A percentile compares a stretch with the other conserved stretches of the same genome.
These are phyloP conservation scores for Trachurus trachurus DNA, from an alignment of 2,797 vertebrate species.

Conservation along the genomic window DNA sequence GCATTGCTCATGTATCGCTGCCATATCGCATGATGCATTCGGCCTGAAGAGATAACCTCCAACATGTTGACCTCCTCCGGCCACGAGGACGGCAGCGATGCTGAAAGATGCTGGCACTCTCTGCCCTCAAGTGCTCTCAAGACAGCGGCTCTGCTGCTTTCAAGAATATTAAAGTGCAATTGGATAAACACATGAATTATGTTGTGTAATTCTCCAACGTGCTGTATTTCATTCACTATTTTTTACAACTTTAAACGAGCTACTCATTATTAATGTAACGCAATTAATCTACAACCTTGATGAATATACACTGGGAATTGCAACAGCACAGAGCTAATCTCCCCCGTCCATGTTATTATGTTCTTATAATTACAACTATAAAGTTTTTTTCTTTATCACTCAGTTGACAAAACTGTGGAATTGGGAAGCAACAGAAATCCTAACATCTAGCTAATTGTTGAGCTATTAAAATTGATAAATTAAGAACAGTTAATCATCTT, in stretches of 20 bases:
- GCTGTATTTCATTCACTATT: constrained; percentile 8
- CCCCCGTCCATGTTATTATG: neutral
- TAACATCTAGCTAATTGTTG: constrained; percentile 11
- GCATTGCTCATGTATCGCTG: constrained; percentile 63
- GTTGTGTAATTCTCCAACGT: neutral
- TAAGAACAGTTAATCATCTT: neutral
- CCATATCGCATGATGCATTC: constrained; percentile 59
- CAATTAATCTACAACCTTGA: constrained; percentile 1
- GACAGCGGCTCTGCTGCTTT: constrained; percentile 29
- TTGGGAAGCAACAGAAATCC: neutral
- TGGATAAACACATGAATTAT: constrained; percentile 42
- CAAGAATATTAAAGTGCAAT: constrained; percentile 29
- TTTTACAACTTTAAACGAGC: constrained; percentile 21
- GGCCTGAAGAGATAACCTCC: constrained; percentile 58
- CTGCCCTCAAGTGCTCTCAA: constrained; percentile 35
- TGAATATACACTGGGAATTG: constrained; percentile 10
- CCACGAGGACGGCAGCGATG: constrained; percentile 75
- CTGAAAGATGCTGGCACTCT: constrained; percentile 68
- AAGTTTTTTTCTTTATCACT: constrained; percentile 11
- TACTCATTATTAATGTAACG: constrained; percentile 22
- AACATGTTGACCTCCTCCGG: constrained; percentile 73
- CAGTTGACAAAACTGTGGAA: neutral
- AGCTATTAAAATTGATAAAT: constrained; percentile 24
- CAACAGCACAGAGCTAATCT: constrained; percentile 10
- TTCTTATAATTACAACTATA: neutral